Base-by-base conservation (phyloP, 2,888 invertebrate genomes). In the Morpho achilles region DNA sequence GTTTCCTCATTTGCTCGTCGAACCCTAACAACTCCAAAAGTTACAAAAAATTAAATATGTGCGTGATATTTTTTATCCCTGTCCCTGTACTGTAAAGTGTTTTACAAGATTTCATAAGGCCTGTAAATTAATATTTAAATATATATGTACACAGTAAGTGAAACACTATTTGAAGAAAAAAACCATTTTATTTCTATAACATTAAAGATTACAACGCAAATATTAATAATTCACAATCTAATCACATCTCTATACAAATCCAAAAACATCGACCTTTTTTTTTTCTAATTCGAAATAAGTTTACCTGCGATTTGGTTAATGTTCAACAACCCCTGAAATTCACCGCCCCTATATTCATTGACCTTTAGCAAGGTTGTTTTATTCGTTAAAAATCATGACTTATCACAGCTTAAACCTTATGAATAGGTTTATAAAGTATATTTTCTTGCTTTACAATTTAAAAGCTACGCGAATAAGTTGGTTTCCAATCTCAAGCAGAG, bases 291-390 rank as follows among this genome's bases (percentile, higher is more conserved):
- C 75, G 70, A 65, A 81, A 82, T 78, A 68, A 79, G 74, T 84
- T 81, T 87, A 87, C 88, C 88, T 87, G 88, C 73, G 72, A 80
- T 77, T 80, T 77, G 64, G 75, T 84, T 85, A 82, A 87, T 87
- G 84, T 87, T 80, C 77, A 76, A 72, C 82, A 79, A 82, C 84
- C 88, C 88, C 82, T 76, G 75, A 82, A 82, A 82, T 80, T 79
- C 77, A 78, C 76, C 82, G 72, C 83, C 84, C 82, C 66, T 76
- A 68, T 74, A 70, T 75, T 74, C 71, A 64, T 66, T 67, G 56
- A 61, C 56, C 42, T 53, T 64, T 60, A 40, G 68, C 75, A 57
- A 75, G 62, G 3, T 61, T 69, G 69, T 7, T 42, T 50, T 39
- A 54, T 7, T 54, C 5, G 4, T 7, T 50, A 0, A 0, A 22